Base-by-base conservation (phyloP, 2,888 invertebrate genomes). In the Glaucopsyche alexis region DNA sequence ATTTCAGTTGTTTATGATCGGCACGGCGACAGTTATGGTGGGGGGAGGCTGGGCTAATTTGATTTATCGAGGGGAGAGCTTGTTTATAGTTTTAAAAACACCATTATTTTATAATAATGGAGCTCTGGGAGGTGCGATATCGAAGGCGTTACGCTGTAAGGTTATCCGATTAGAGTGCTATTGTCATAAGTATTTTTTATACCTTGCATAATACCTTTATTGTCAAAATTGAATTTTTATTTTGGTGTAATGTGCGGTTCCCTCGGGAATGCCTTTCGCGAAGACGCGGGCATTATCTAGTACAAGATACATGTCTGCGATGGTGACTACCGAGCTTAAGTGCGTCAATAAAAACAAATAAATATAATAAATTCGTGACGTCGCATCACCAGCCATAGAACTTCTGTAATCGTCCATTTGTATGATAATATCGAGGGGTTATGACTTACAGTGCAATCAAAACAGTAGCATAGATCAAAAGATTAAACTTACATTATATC, bases 81-180 rank as follows among this genome's bases (percentile, higher is more conserved):
- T 67, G 67, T 67, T 67, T 67, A 67, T 67, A 45, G 67, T 67
- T 67, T 67, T 67, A 45, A 67, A 67, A 67, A 67, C 67, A 45
- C 42, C 67, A 42, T 67, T 11, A 67, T 67, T 45, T 60, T 29
- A 60, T 14, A 60, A 60, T 67, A 42, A 67, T 67, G 45, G 66
- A 9, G 8, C 13, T 38, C 60, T 60, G 60, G 60, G 60, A 60
- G 13, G 60, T 60, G 11, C 29, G 60, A 60, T 60, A 60, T 16
- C 19, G 60, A 60, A 29, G 55, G 19, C 2, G 11, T 29, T 29
- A 29, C 29, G 29, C 42, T 42, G 5, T 42, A 8, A 4, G 6
- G 7, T 42, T 42, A 42, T 42, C 42, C 8, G 60, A 29, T 60
- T 55, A 16, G 19, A 19, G 4, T 19, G 55, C 19, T 19, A 19